Evolutionary conservation across 2,113 vertebrate species (phyloP), one percentile per base, ranked within the genome.

Genomic region (Sapajus apella): DNA sequence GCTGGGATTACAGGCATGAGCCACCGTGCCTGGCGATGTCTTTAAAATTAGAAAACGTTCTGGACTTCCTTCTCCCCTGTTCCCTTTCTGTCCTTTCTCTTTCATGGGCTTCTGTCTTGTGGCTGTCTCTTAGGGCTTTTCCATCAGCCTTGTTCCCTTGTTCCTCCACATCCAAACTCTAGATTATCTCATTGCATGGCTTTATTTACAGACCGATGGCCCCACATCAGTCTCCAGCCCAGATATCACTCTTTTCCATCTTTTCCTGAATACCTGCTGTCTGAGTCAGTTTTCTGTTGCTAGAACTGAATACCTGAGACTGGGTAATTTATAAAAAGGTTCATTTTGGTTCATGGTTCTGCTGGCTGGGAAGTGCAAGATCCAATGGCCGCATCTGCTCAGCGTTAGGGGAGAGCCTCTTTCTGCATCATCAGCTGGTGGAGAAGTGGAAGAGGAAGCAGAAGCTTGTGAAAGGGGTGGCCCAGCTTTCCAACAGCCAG

Each of bases 301-400:
- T 50, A 14, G 52, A 79, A 35, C 76, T 52, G 76, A 77, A 75
- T 32, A 47, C 8, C 43, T 18, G 27, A 43, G 72, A 47, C 75
- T 77, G 75, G 7, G 27, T 18, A 77, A 77, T 18, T 32, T 77
- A 30, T 77, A 32, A 77, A 77, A 32, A 32, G 43, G 43, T 47
- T 47, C 8, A 32, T 47, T 32, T 77, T 47, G 43, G 27, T 45
- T 47, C 27, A 32, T 0, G 27, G 43, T 6, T 32, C 27, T 32
- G 27, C 7, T 32, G 43, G 43, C 43, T 77, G 16, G 27, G 27
- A 77, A 47, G 43, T 32, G 14, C 75, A 32, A 47, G 43, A 16
- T 47, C 27, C 7, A 16, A 45, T 14, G 2, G 27, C 43, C 25
- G 8, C 27, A 0, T 68, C 14, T 68, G 66, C 6, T 68, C 0